These are phyloP conservation scores for Scaptomyza caliginosa DNA, from an alignment of 2,888 invertebrate species.

Conservation along the genomic window DNA sequence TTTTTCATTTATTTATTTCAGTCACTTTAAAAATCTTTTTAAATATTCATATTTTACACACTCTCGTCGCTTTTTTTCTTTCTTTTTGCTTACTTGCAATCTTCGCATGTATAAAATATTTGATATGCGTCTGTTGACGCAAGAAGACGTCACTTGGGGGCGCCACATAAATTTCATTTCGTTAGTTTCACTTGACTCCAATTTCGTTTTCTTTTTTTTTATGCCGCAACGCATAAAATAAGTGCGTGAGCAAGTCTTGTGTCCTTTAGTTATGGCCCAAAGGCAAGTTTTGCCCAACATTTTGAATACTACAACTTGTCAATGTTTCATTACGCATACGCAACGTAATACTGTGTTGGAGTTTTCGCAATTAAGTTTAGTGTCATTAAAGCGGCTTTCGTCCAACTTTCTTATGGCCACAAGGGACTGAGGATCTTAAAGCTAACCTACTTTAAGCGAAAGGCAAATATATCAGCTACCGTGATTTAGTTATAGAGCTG, in stretches of 20 bases:
- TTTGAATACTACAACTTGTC: slow-evolving; percentile 13
- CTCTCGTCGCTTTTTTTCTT: slow-evolving; percentile 1
- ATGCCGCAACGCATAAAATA: slow-evolving; percentile 30
- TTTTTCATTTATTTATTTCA: slow-evolving; percentile 1
- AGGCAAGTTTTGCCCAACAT: background rate
- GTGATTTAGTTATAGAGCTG: background rate
- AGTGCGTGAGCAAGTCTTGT: slow-evolving; percentile 19
- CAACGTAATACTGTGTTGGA: slow-evolving; percentile 20
- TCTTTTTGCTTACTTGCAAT: background rate
- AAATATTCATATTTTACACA: slow-evolving; percentile 20
- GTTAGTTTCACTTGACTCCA: slow-evolving; percentile 53
- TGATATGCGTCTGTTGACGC: slow-evolving; percentile 18
- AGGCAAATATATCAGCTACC: background rate
- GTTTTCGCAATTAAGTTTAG: slow-evolving; percentile 30
- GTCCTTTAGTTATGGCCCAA: background rate
- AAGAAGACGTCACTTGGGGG: slow-evolving; percentile 18
- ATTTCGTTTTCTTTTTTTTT: slow-evolving; percentile 22
- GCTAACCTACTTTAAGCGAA: background rate
- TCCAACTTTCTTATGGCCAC: background rate
- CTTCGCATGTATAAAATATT: slow-evolving; percentile 6
- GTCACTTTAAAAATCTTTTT: slow-evolving; percentile 36
- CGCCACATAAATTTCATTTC: slow-evolving; percentile 62
- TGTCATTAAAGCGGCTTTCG: slow-evolving; percentile 13
- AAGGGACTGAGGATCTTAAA: background rate
- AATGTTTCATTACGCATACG: slow-evolving; percentile 65